Base-by-base conservation (phyloP, 2,113 vertebrate genomes). In the Poicephalus meyeri region DNA sequence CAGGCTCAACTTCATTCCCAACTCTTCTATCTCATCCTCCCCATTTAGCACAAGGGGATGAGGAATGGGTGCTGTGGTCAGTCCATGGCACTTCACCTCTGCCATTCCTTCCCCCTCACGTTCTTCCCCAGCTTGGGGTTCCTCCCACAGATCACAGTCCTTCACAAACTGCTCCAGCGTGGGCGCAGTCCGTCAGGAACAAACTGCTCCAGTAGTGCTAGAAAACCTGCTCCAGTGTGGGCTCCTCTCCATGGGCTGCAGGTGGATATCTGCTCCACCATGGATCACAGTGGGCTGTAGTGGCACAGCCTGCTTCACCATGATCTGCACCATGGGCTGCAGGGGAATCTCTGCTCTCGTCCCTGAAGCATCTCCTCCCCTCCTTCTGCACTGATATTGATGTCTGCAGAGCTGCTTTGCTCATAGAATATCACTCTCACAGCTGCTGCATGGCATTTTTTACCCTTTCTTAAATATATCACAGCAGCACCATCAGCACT, bases 311-410 rank as follows among this genome's bases (percentile, higher is more conserved):
- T 46, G 70, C n/a, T 20, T 58, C 12, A 24, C 33, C 61, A 20
- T 1, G 24, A 46, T 5, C 46, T 41, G 15, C 28, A 6, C 33
- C 33, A 39, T 0, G 1, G 33, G 21, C 26, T 78, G 9, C 37
- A 53, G 17, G 18, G 63, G 10, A 63, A 56, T 63, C 35, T 60
- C 46, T 71, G 13, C 42, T 72, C 58, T 0, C 0, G 3, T 0
- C 1, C 26, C 19, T 44, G 39, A 5, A 60, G 44, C 50, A 60
- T 0, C 50, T 86, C 60, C 49, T 64, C 4, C 33, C 35, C 44
- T n/a, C 58, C 60, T 81, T 65, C 69, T 80, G 9, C n/a, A 31
- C 13, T 17, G 26, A 49, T 69, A 20, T 53, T 1, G 23, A 8
- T 13, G 24, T 21, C 65, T 69, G 53, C 70, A 64, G 37, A 16